Conservation (phyloP, 1,140 invertebrate species). For the Tenebrio molitor region DNA sequence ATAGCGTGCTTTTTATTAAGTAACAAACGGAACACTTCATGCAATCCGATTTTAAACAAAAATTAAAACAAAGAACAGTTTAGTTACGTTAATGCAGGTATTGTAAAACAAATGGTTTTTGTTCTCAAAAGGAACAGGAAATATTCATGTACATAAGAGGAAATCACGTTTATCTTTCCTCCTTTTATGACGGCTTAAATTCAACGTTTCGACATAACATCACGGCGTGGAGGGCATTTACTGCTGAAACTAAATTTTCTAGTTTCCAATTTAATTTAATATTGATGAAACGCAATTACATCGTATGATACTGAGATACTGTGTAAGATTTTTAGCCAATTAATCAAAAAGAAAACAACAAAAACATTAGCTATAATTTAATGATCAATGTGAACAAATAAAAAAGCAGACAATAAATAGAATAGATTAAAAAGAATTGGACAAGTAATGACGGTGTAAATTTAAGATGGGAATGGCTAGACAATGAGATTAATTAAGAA, state of each 20-base stretch:
- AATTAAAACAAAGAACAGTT: slow-evolving; percentile 23
- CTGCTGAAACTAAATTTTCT: no score
- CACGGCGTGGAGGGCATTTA: no score
- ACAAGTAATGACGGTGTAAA: neutral
- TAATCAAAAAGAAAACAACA: no score
- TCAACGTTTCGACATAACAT: slow-evolving; percentile 15
- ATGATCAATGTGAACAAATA: no score
- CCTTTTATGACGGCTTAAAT: slow-evolving; percentile 15
- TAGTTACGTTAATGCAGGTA: slow-evolving; percentile 35
- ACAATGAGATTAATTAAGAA: slow-evolving; percentile 15
- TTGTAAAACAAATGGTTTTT: slow-evolving; percentile 45
- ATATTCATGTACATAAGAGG: slow-evolving; percentile 43
- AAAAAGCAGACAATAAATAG: no score
- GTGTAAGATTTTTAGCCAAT: no score
- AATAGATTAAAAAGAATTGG: no score
- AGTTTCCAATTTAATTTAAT: no score
- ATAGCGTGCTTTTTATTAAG: slow-evolving; percentile 4
- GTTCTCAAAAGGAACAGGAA: slow-evolving; percentile 27
- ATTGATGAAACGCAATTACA: no score
- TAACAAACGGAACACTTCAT: slow-evolving; percentile 13
- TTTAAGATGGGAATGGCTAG: neutral
- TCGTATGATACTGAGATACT: no score
- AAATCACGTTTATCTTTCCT: slow-evolving; percentile 42
- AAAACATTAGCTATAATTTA: no score
- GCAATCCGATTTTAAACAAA: slow-evolving; percentile 11